A percentile compares a stretch with the other conserved stretches of the same genome.
These are phyloP conservation scores for Sander vitreus DNA, from an alignment of 2,113 vertebrate genomes.

Conservation along the genomic window DNA sequence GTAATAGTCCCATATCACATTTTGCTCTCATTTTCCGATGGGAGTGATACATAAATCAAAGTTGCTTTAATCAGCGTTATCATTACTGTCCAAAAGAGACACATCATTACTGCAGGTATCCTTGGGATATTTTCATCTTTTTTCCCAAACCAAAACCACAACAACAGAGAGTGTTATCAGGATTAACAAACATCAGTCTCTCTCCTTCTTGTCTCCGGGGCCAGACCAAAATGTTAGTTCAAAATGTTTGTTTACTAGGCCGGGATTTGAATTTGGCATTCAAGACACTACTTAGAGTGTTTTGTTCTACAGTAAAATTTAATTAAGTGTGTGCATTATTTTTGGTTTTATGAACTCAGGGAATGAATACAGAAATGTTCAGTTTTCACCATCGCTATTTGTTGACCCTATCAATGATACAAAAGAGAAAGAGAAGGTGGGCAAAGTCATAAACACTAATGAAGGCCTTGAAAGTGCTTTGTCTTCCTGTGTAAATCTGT, in stretches of 20 bases:
- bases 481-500: background rate
- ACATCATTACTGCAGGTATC: slow-evolving; percentile 28
- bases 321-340: slow-evolving; percentile 1
- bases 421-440: background rate
- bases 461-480: background rate
- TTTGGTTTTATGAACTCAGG: background rate
- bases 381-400: background rate
- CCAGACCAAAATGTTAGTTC: background rate
- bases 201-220: background rate
- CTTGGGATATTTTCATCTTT: slow-evolving; percentile 13
- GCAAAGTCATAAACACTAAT: background rate
- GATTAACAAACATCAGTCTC: slow-evolving; percentile 24
- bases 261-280: background rate
- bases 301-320: background rate
- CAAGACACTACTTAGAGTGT: background rate
- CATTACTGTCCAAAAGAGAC: slow-evolving; percentile 20
- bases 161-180: slow-evolving; percentile 28
- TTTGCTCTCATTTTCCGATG: slow-evolving; percentile 6
- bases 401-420: background rate
- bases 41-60: slow-evolving; percentile 27
- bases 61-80: slow-evolving; percentile 23
- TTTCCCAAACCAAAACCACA: background rate
- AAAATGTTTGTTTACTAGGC: slow-evolving; percentile 9
- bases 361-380: background rate
- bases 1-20: slow-evolving; percentile 19